phyloP scores from a whole-genome alignment of 2,888 invertebrate species.

The Diabrotica balteata region DNA sequence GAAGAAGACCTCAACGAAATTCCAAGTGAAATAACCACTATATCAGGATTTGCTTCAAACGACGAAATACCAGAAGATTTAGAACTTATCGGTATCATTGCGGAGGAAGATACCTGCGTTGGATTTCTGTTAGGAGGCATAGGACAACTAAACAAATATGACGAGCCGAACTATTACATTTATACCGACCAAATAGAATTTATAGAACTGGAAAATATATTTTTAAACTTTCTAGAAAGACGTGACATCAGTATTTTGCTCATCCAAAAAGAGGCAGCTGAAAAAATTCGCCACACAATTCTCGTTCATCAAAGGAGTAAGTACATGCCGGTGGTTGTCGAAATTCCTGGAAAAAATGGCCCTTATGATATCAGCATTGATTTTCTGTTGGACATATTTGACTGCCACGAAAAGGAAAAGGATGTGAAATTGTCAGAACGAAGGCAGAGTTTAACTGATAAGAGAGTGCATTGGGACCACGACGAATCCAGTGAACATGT shows the following conservation, averaged over 20 bases:
- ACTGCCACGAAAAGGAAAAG: constrained; percentile 21
- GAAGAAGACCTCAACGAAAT: constrained; percentile 30
- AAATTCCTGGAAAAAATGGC: constrained; percentile 42
- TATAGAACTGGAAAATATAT: constrained; percentile 12
- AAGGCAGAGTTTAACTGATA: constrained; percentile 9
- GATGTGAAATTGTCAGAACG: constrained; percentile 19
- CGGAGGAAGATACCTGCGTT: constrained; percentile 46
- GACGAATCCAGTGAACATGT: neutral
- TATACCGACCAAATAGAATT: constrained; percentile 32
- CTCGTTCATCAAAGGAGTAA: constrained; percentile 27
- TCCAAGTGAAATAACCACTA: constrained; percentile 6
- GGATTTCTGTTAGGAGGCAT: constrained; percentile 46
- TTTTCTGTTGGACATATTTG: constrained; percentile 27
- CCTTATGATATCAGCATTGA: constrained; percentile 35
- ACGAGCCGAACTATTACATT: constrained; percentile 40
- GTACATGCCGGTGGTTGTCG: constrained; percentile 38
- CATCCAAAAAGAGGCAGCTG: constrained; percentile 42
- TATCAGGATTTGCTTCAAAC: neutral
- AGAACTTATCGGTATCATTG: constrained; percentile 40
- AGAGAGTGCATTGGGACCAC: neutral
- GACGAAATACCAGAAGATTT: neutral
- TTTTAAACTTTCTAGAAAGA: constrained; percentile 29
- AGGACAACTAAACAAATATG: constrained; percentile 37
- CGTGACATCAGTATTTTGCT: constrained; percentile 42
- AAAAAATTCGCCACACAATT: constrained; percentile 32